These are phyloP conservation scores for Dryococelus australis DNA, from an alignment of 2,888 invertebrate genomes.

Conservation along the genomic window DNA sequence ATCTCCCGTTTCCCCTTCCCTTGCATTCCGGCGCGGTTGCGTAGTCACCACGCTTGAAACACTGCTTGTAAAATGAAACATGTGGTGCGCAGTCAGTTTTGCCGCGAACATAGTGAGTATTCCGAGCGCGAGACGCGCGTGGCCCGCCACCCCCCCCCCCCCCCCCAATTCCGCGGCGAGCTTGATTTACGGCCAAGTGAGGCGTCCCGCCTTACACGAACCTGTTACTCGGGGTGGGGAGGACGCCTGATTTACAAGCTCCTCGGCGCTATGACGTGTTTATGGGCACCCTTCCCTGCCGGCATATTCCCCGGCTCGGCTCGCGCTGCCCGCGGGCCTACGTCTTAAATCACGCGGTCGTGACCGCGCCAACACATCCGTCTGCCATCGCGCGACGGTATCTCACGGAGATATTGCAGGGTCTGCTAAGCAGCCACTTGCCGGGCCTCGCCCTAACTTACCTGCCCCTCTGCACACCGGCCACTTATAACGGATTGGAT, in stretches of 20 bases:
- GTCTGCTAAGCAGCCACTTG: too few relatives aligned
- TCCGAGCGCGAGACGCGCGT: background rate
- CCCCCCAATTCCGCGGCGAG: background rate
- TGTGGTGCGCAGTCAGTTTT: background rate
- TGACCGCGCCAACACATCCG: background rate
- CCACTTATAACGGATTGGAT: conserved; percentile 5
- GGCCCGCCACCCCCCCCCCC: too few relatives aligned
- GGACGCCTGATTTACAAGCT: background rate
- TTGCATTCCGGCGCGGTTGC: too few relatives aligned
- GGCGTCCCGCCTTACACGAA: conserved; percentile 25
- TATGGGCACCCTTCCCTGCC: background rate
- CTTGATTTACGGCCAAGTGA: conserved; percentile 24
- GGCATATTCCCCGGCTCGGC: background rate
- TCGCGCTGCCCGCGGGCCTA: background rate
- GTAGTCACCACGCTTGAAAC: too few relatives aligned
- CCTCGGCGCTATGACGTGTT: conserved; percentile 25
- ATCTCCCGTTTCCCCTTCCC: too few relatives aligned
- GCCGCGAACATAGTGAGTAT: background rate
- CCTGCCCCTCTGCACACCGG: too few relatives aligned
- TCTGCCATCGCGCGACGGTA: background rate
- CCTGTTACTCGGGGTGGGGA: background rate
- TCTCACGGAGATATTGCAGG: background rate
- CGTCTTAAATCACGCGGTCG: background rate
- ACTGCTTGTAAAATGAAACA: too few relatives aligned
- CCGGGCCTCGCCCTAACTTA: too few relatives aligned